Percentiles rank a stretch among this genome's conserved stretches.
Conservation (phyloP, 2,113 vertebrate genomes). For the Acinonyx jubatus region DNA sequence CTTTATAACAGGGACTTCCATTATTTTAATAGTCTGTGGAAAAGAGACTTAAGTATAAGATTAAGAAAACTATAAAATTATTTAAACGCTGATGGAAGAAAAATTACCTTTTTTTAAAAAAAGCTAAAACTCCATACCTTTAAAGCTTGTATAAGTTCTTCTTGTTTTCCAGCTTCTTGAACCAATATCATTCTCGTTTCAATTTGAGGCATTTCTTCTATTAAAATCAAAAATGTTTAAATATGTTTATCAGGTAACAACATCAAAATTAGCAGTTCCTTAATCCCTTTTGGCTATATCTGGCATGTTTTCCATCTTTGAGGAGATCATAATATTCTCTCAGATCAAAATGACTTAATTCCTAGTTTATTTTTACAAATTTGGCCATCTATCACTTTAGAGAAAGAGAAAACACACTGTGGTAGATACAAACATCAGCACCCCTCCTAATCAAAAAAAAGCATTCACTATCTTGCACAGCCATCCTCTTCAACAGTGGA, state of each 20-base stretch:
- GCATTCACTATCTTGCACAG: background rate
- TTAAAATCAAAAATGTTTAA: constrained; percentile 66
- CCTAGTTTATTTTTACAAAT: background rate
- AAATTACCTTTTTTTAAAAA: background rate
- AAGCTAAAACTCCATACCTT: constrained; percentile 87
- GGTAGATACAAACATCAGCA: background rate
- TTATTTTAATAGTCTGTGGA: constrained; percentile 95
- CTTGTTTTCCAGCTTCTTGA: constrained; percentile 88
- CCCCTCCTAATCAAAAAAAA: background rate
- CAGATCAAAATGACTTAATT: constrained; percentile 42
- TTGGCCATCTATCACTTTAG: background rate
- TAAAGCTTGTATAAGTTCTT: constrained; percentile 91
- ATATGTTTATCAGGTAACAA: constrained; percentile 53
- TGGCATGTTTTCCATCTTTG: background rate
- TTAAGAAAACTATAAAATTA: constrained; percentile 57
- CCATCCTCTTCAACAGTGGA: background rate
- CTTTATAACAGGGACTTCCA: constrained; percentile 99
- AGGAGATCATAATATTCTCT: background rate
- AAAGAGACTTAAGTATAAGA: constrained; percentile 87
- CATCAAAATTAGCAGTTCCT: background rate
- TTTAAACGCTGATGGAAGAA: constrained; percentile 38
- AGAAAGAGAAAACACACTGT: background rate
- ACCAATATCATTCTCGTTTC: constrained; percentile 94
- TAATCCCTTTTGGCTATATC: background rate
- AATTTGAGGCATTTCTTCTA: constrained; percentile 93